Conservation (phyloP, 2,113 vertebrate species). For the Meles meles region DNA sequence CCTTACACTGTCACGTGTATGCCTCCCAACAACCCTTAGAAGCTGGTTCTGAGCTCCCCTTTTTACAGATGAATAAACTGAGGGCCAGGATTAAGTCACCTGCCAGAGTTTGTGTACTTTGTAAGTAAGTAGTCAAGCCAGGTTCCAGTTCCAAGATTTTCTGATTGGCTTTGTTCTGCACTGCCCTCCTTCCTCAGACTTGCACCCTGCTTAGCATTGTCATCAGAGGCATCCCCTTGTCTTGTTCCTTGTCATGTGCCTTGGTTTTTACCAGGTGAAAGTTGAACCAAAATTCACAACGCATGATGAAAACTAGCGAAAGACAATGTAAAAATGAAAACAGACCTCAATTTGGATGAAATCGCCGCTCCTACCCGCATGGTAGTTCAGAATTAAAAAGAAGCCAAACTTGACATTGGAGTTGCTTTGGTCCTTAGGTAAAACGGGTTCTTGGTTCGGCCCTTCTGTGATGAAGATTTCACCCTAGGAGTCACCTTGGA, state of each 20-base stretch:
- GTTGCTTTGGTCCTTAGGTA: background rate
- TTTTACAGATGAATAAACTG: background rate
- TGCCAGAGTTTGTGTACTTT: background rate
- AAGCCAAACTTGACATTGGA: background rate
- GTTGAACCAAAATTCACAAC: background rate
- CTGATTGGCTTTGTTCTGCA: background rate
- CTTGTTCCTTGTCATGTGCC: background rate
- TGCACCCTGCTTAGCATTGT: background rate
- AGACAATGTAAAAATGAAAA: background rate
- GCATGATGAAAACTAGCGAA: conserved; percentile 18
- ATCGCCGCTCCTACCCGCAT: background rate
- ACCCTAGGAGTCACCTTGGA: background rate
- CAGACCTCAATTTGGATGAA: background rate
- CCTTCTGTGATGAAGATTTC: background rate
- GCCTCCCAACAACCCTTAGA: background rate
- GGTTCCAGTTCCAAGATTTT: background rate
- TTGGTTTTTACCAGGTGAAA: background rate
- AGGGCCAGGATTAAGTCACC: background rate
- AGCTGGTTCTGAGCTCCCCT: background rate
- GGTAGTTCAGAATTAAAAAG: conserved; percentile 40
- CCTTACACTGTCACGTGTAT: background rate
- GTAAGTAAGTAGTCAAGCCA: background rate
- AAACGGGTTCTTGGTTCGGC: background rate
- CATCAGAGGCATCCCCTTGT: background rate
- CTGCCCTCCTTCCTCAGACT: background rate